phyloP scores from a whole-genome alignment of 2,113 vertebrate genomes.

The Pontoporia blainvillei region DNA sequence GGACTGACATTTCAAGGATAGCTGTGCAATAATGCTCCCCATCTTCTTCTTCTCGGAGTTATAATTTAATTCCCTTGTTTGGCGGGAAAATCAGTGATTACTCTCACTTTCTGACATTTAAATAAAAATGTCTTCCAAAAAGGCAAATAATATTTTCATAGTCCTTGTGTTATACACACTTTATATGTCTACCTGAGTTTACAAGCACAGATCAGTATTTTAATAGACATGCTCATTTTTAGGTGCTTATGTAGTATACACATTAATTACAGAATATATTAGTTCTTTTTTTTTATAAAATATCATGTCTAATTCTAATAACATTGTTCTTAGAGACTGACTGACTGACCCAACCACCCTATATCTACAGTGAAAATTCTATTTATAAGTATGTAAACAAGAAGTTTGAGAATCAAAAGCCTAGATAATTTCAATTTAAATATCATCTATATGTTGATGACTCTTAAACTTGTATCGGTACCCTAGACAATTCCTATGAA shows the following conservation, averaged over 20 bases:
- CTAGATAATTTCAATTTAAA: not conserved
- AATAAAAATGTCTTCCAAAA: slow-evolving; percentile 43
- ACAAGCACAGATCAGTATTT: not conserved
- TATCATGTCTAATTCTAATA: not conserved
- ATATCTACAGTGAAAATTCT: not conserved
- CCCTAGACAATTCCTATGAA: not conserved
- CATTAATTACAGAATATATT: not conserved
- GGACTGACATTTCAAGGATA: slow-evolving; percentile 29
- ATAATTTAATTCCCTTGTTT: slow-evolving; percentile 15
- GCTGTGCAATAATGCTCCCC: not conserved
- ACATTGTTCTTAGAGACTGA: not conserved
- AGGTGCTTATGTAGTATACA: not conserved
- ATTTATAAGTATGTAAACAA: not conserved
- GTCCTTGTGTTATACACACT: not conserved
- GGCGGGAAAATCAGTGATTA: slow-evolving; percentile 40
- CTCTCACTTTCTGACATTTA: slow-evolving; percentile 33
- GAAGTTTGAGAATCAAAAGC: not conserved
- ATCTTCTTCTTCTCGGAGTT: not conserved
- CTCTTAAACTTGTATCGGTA: not conserved
- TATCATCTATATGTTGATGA: not conserved
- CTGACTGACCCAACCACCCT: not conserved
- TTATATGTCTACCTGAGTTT: not conserved
- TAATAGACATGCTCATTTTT: not conserved
- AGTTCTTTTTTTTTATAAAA: not conserved
- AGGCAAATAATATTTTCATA: slow-evolving; percentile 28